phyloP scores from a whole-genome alignment of 2,888 invertebrate species.

The Stegana nigrithorax region DNA sequence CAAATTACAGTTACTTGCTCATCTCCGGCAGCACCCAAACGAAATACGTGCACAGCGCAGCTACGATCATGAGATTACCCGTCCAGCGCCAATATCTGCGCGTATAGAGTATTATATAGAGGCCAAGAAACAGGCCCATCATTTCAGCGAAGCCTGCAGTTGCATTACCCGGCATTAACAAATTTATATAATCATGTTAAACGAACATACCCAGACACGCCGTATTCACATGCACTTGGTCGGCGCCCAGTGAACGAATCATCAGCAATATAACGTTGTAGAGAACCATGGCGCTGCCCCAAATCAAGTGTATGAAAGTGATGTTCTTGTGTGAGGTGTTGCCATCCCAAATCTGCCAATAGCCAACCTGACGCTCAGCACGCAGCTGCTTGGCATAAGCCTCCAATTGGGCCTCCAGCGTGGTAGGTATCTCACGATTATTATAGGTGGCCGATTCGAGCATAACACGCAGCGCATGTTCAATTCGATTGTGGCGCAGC shows the following conservation, averaged over 20 bases:
- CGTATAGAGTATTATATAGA: slow-evolving; percentile 65
- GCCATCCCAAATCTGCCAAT: slow-evolving; percentile 66
- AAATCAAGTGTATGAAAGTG: slow-evolving; percentile 59
- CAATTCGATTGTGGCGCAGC: slow-evolving; percentile 58
- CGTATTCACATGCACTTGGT: slow-evolving; percentile 66
- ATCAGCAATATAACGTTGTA: slow-evolving; percentile 68
- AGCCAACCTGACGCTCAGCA: slow-evolving; percentile 35
- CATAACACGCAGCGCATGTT: slow-evolving; percentile 59
- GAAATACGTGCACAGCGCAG: slow-evolving; percentile 57
- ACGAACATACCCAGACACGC: slow-evolving; percentile 60
- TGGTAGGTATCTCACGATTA: slow-evolving; percentile 64
- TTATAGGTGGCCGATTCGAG: slow-evolving; percentile 66
- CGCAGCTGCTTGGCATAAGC: slow-evolving; percentile 47
- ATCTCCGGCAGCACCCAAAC: slow-evolving; percentile 63
- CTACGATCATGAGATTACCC: slow-evolving; percentile 58
- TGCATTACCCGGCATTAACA: not conserved
- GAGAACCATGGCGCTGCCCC: slow-evolving; percentile 62
- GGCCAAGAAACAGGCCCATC: slow-evolving; percentile 64
- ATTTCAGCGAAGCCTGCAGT: slow-evolving; percentile 64
- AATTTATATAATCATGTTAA: not conserved
- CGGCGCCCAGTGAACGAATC: slow-evolving; percentile 66
- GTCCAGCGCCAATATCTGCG: slow-evolving; percentile 65
- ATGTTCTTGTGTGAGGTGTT: slow-evolving; percentile 55
- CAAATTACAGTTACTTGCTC: slow-evolving; percentile 40
- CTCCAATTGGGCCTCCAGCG: slow-evolving; percentile 61